phyloP scores from a whole-genome alignment of 1,140 invertebrate genomes.

The Penaeus japonicus region DNA sequence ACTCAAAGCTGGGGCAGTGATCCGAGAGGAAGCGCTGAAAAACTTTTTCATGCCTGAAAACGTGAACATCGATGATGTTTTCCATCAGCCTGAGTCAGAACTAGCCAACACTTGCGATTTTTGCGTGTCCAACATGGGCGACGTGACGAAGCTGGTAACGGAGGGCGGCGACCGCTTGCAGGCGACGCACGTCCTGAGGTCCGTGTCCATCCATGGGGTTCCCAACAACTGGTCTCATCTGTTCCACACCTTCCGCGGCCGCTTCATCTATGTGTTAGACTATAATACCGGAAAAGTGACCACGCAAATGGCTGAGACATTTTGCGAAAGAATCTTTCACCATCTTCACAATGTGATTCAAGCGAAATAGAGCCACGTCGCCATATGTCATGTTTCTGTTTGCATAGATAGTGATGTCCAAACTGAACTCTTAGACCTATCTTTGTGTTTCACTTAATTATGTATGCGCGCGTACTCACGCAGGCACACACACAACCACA shows the following conservation, averaged over 20 bases:
- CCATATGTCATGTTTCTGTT: no score
- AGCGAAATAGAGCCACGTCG: neutral
- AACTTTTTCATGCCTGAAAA: neutral
- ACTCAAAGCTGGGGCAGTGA: neutral
- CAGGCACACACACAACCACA: no score
- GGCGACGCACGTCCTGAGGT: neutral
- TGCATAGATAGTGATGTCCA: no score
- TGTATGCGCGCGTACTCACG: no score
- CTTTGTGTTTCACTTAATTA: no score
- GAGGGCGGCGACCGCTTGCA: neutral
- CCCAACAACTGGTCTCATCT: neutral
- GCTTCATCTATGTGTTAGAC: slow-evolving; percentile 13
- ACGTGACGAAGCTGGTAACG: neutral
- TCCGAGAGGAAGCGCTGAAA: neutral
- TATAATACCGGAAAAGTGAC: neutral
- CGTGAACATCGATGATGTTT: neutral
- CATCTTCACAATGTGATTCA: neutral
- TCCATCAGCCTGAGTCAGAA: neutral
- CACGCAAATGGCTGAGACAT: neutral
- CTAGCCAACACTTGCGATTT: neutral
- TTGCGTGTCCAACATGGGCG: slow-evolving; percentile 1
- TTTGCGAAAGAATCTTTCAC: neutral
- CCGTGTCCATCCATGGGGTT: neutral
- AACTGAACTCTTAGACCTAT: no score
- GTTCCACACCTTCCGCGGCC: slow-evolving; percentile 1